Evolutionary conservation across 2,797 vertebrate species (phyloP), one percentile per base, ranked within the genome.

Genomic region (Lepus oiostolus): DNA sequence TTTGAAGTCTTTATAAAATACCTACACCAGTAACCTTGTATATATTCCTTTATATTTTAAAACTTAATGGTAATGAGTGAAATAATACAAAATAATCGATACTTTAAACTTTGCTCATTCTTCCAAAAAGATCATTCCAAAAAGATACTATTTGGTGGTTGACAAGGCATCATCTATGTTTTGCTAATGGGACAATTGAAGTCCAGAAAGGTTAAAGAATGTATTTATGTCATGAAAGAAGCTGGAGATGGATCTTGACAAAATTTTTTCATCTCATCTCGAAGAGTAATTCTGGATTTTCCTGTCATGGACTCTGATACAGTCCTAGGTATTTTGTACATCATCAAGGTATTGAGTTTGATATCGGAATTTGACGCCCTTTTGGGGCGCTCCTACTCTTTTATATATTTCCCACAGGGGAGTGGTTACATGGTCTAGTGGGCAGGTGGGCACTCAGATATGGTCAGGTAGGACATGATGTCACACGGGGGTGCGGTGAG

Each of bases 11-110:
- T 94, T 82, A 85, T 71, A 85, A 88, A 90, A 82, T 52, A 86
- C 65, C 71, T 88, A 84, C 62, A 74, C 83, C 81, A 94, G 83
- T 50, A 93, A 87, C 62, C 72, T 80, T 79, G 81, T 84, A 5
- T 93, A 42, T 58, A 72, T 35, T 77, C 54, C 52, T 26, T 93
- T 92, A 14, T 74, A 24, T 88, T 94, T 93, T 88, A 92, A 83
- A 95, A 80, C 88, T 62, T 80, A 95, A 93, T 65, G 65, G 28
- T 42, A 87, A 68, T 50, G 90, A 96, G 32, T 35, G 76, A 79
- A 88, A 83, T 81, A 88, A 91, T 87, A 85, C 63, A 90, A 81
- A 92, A 67, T 94, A 95, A 91, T 93, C 82, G 42, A 74, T 95
- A 83, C 71, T 79, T 94, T 91, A 58, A 90, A 90, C 71, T 80